Evolutionary conservation across 53 echinoderm and acorn worm genomes (phyloP).

Genomic region (Echinarachnius parma): DNA sequence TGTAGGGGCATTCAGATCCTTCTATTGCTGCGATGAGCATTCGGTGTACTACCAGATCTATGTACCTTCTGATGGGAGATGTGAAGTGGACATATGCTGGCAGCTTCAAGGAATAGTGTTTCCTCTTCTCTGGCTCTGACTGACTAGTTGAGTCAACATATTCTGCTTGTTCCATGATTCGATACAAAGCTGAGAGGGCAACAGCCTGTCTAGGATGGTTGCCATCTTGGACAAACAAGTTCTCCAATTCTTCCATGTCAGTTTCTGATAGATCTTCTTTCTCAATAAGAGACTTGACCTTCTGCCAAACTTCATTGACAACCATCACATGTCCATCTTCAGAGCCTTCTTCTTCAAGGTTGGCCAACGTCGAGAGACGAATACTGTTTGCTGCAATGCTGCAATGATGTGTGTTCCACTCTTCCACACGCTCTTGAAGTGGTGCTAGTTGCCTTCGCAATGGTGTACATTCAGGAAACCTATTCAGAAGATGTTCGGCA

Average conservation of each 20-base stretch:
- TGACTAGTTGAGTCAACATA: constrained; percentile 67
- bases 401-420: constrained; percentile 49
- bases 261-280: constrained; percentile 15
- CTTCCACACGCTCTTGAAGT: constrained; percentile 33
- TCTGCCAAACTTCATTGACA: constrained; percentile 6
- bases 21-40: constrained; percentile 58
- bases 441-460: constrained; percentile 72
- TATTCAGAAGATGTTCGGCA: constrained; percentile 49
- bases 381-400: constrained; percentile 56
- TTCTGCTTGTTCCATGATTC: constrained; percentile 57
- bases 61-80: constrained; percentile 76
- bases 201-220: constrained; percentile 74
- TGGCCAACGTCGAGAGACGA: constrained; percentile 14
- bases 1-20: constrained; percentile 54
- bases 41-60: constrained; percentile 83
- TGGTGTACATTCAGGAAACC: constrained; percentile 55
- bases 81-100: constrained; percentile 60
- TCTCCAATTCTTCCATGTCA: constrained; percentile 53
- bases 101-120: constrained; percentile 58
- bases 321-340: not conserved
- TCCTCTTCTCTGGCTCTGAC: constrained; percentile 12
- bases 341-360: constrained; percentile 2
- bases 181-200: constrained; percentile 48
- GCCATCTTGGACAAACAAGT: constrained; percentile 58
- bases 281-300: not conserved